These are phyloP conservation scores for Gymnoscopelus microlampas DNA, from an alignment of 2,797 vertebrate species.

Conservation along the genomic window DNA sequence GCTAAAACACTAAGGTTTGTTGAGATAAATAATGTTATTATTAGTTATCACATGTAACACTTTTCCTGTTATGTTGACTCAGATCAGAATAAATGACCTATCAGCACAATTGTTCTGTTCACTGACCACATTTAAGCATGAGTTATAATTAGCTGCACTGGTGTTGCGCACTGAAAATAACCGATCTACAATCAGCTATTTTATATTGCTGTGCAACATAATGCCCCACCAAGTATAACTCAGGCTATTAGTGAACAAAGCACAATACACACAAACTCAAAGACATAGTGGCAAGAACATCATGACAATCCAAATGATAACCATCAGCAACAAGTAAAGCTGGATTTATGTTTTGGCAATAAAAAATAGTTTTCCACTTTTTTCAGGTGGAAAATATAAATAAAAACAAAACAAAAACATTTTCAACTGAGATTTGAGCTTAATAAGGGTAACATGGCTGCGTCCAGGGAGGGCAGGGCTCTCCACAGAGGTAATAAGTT, in stretches of 20 bases:
- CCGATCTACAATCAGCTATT: too few species aligned
- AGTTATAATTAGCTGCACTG: too few species aligned
- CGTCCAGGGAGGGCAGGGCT: conserved; percentile 61
- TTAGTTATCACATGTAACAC: conserved; percentile 32
- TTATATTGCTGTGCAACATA: neutral
- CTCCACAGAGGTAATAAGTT: conserved; percentile 62
- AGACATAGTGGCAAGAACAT: conserved; percentile 15
- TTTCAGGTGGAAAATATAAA: too few species aligned
- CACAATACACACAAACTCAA: conserved; percentile 31
- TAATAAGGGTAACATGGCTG: conserved; percentile 67
- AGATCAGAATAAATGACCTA: conserved; percentile 36
- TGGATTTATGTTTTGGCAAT: neutral
- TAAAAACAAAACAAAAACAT: too few species aligned
- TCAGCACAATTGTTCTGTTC: conserved; percentile 41
- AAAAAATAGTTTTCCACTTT: too few species aligned
- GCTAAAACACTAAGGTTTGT: conserved; percentile 26
- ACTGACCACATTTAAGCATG: conserved; percentile 16
- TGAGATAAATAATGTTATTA: conserved; percentile 31
- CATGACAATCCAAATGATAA: conserved; percentile 48
- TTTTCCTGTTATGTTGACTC: conserved; percentile 29
- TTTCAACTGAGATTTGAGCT: conserved; percentile 16
- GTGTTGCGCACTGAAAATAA: too few species aligned
- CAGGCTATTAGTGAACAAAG: neutral
- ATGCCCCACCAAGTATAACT: neutral
- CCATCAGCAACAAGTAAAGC: conserved; percentile 38